Base-by-base conservation (phyloP, 2,888 invertebrate species). In the Boloria selene region DNA sequence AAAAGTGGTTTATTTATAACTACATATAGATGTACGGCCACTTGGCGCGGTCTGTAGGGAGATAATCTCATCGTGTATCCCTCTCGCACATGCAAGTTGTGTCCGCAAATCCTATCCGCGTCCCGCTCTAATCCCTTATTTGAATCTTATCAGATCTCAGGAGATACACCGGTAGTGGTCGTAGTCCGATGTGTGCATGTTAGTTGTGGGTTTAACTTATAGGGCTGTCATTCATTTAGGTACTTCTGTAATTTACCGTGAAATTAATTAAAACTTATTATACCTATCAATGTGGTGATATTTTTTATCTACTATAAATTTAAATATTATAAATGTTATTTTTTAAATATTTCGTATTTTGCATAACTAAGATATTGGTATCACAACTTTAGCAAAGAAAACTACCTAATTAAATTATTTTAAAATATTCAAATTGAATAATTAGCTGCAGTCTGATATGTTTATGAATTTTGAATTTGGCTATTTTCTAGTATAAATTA, bases 71-170 rank as follows among this genome's bases (percentile, higher is more conserved):
- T 83, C 70, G 74, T 76, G 77, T 72, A 71, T 90, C 90, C 73
- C 84, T 62, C 81, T 91, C 83, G 58, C 80, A 81, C 92, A 70
- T 78, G 71, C 71, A 74, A 76, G 75, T 77, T 78, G 76, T 75
- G 75, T 77, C 80, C 79, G 87, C 89, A 91, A 90, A 92, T 91
- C 91, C 90, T 87, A 81, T 76, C 74, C 75, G 72, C 81, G 79
- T 88, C 88, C 84, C 83, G 67, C 82, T 92, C 91, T 92, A 92
- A 93, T 92, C 92, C 92, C 91, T 92, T 93, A 93, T 93, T 93
- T 93, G 92, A 92, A 93, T 92, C 92, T 93, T 92, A 92, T 92
- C 92, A 91, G 92, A 92, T 92, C 91, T 89, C 90, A 82, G 85
- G 89, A 91, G 89, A 87, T 88, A 87, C 86, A 86, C 85, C 88